phyloP scores from a whole-genome alignment of 1,140 invertebrate genomes.

The Brachionus angularis region DNA sequence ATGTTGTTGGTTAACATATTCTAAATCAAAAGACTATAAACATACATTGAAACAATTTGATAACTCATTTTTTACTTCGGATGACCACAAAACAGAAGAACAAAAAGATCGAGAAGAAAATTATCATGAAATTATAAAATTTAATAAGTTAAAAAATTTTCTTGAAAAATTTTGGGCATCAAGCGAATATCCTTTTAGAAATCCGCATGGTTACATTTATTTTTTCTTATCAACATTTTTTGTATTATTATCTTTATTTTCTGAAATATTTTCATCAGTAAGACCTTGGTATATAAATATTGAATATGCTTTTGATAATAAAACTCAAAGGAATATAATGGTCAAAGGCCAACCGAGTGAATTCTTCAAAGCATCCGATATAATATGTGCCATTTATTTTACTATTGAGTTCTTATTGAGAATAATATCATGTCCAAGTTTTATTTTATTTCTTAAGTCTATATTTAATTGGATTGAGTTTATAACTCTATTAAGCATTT shows the following conservation, averaged over 20 bases:
- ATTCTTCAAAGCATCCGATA: conserved; percentile 49
- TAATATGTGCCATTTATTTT: conserved; percentile 69
- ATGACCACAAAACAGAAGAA: neutral
- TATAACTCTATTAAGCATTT: conserved; percentile 97
- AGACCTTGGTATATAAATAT: neutral
- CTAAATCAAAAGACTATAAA: conserved; percentile 52
- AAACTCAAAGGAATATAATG: neutral
- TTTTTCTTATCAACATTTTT: neutral
- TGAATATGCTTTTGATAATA: neutral
- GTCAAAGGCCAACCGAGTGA: neutral
- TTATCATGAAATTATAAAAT: neutral
- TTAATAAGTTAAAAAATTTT: neutral
- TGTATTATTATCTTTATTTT: neutral
- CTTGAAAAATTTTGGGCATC: neutral
- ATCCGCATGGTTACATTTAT: neutral
- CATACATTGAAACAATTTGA: conserved; percentile 53
- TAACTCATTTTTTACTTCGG: conserved; percentile 40
- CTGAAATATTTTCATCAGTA: conserved; percentile 9
- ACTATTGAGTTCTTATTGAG: conserved; percentile 93
- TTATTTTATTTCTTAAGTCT: conserved; percentile 91
- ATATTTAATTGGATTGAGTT: conserved; percentile 99
- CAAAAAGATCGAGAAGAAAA: no score
- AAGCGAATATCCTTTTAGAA: neutral
- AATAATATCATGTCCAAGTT: conserved; percentile 83
- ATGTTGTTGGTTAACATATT: conserved; percentile 55